Evolutionary conservation across 2,888 invertebrate genomes (phyloP).

Genomic region (Machimus rusticus): DNA sequence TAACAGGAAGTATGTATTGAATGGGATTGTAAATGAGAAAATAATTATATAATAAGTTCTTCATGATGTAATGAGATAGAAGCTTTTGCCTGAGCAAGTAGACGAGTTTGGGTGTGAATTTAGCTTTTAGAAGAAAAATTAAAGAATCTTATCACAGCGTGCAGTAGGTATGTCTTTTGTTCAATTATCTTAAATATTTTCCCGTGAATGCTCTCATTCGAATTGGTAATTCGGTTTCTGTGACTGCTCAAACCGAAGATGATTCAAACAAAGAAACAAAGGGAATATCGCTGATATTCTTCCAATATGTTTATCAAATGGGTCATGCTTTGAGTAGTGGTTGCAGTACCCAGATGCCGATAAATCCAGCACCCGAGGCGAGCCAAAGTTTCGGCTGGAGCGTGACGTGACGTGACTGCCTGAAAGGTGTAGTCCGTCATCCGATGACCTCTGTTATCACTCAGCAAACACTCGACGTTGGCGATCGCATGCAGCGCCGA

Average conservation of each 20-base stretch:
- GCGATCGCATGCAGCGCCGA: neutral
- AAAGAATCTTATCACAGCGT: neutral
- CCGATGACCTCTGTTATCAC: conserved; percentile 8
- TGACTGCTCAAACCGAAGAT: neutral
- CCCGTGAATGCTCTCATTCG: neutral
- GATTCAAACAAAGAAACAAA: conserved; percentile 16
- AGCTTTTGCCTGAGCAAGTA: no score
- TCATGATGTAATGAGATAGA: no score
- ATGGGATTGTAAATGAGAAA: neutral
- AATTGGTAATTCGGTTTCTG: neutral
- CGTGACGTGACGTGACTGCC: neutral
- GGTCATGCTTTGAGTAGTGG: neutral
- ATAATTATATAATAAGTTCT: neutral
- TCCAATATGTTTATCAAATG: conserved; percentile 5
- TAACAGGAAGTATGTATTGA: no score
- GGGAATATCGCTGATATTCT: neutral
- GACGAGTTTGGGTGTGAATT: neutral
- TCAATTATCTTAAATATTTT: neutral
- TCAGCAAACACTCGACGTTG: neutral
- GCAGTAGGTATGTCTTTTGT: neutral
- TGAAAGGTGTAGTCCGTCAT: neutral
- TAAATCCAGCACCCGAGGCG: neutral
- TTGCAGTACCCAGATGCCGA: neutral
- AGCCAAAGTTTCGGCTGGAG: neutral
- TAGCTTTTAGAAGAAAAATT: neutral